Evolutionary conservation across 2,113 vertebrate genomes (phyloP).

Genomic region (Falcunculus frontatus): DNA sequence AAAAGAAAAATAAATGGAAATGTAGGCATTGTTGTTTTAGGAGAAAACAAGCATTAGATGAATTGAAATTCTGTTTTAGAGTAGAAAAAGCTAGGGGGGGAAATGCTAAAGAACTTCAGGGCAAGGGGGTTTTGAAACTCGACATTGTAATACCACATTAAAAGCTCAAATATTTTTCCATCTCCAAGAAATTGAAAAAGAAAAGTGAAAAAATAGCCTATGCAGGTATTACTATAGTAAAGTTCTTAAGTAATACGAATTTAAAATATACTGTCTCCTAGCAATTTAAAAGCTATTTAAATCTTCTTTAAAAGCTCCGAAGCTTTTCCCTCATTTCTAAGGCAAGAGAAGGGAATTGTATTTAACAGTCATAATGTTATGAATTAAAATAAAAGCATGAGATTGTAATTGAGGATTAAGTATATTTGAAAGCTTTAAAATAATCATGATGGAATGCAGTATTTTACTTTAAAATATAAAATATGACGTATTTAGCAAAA

Average conservation of each 20-base stretch:
- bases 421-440: slow-evolving; percentile 1
- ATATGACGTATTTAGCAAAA: not conserved
- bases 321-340: not conserved
- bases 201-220: not conserved
- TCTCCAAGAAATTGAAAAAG: not conserved
- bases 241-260: not conserved
- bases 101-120: not conserved
- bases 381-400: not conserved
- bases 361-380: not conserved
- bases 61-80: not conserved
- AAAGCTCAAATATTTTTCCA: not conserved
- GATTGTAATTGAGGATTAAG: not conserved
- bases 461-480: not conserved
- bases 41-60: not conserved
- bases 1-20: not conserved
- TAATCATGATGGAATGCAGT: not conserved
- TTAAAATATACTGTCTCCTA: not conserved
- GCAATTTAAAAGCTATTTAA: not conserved
- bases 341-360: not conserved
- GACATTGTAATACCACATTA: not conserved
- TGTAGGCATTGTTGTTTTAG: rapidly evolving
- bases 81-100: not conserved
- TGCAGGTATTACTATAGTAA: not conserved
- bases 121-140: not conserved
- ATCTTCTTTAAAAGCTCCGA: not conserved